phyloP scores from a whole-genome alignment of 2,888 invertebrate genomes.

The Mesorhabditis spiculigera region DNA sequence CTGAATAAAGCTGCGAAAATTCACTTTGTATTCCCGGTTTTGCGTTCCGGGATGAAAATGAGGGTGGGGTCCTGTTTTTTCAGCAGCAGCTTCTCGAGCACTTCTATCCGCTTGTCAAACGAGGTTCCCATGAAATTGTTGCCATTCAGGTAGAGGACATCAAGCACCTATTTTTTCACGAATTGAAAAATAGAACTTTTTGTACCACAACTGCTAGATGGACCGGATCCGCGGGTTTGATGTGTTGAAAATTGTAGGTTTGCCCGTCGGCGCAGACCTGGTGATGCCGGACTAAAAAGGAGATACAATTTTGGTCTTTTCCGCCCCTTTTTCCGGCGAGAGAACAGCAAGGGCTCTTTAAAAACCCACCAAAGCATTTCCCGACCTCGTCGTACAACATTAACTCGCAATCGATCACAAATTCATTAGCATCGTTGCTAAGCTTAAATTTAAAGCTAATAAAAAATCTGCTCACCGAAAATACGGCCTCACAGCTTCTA shows the following conservation, averaged over 20 bases:
- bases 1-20: too few relatives aligned
- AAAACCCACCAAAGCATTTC: background rate
- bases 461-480: background rate
- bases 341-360: too few relatives aligned
- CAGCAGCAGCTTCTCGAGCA: background rate
- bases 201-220: background rate
- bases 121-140: background rate
- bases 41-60: background rate
- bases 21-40: background rate
- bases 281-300: background rate
- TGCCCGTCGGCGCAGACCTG: background rate
- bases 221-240: background rate
- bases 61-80: background rate
- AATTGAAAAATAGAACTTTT: background rate
- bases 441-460: background rate
- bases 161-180: background rate
- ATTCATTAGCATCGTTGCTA: background rate
- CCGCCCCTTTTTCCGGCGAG: too few relatives aligned
- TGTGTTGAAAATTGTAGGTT: conserved; percentile 2
- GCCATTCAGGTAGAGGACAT: background rate
- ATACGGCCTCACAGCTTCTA: background rate
- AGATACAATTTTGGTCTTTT: background rate
- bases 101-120: background rate
- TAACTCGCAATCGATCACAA: conserved; percentile 2
- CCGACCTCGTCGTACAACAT: conserved; percentile 1